Percentiles rank a stretch among this genome's conserved stretches.
Evolutionary conservation across 2,797 vertebrate genomes (phyloP).

Genomic region (Simalia tracyae): DNA sequence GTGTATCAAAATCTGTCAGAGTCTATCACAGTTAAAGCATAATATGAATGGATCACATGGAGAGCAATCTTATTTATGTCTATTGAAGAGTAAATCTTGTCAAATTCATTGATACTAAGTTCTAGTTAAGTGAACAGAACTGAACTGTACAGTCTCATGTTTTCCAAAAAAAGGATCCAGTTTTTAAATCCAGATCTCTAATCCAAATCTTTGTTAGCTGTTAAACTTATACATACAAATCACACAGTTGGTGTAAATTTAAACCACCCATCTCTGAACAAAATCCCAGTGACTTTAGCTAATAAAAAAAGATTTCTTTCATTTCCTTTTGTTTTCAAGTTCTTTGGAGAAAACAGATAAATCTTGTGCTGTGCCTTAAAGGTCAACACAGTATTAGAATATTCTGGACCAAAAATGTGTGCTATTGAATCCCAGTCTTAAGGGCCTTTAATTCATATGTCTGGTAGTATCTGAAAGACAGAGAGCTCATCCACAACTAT

Average conservation of each 20-base stretch:
- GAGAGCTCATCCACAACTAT: background rate
- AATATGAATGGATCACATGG: background rate
- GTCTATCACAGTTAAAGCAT: fast-evolving
- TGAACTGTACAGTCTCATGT: background rate
- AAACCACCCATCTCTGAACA: background rate
- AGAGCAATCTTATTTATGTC: background rate
- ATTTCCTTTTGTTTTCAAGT: fast-evolving
- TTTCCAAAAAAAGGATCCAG: background rate
- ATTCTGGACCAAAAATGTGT: background rate
- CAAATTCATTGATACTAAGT: background rate
- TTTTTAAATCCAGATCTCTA: background rate
- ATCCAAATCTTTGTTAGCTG: background rate
- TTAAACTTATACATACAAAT: fast-evolving
- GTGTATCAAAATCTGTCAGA: background rate
- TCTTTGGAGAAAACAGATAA: fast-evolving
- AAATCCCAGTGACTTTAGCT: background rate
- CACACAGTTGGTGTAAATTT: fast-evolving
- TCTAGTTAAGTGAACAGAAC: background rate
- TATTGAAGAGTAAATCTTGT: background rate
- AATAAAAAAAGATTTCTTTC: fast-evolving
- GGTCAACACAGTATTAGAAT: background rate
- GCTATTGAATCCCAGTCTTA: fast-evolving
- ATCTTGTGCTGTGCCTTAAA: background rate
- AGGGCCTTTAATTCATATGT: fast-evolving
- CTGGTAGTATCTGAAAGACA: background rate